A percentile compares a stretch with the other conserved stretches of the same genome.
Conservation (phyloP, 2,888 invertebrate species). For the Subacronicta megacephala region DNA sequence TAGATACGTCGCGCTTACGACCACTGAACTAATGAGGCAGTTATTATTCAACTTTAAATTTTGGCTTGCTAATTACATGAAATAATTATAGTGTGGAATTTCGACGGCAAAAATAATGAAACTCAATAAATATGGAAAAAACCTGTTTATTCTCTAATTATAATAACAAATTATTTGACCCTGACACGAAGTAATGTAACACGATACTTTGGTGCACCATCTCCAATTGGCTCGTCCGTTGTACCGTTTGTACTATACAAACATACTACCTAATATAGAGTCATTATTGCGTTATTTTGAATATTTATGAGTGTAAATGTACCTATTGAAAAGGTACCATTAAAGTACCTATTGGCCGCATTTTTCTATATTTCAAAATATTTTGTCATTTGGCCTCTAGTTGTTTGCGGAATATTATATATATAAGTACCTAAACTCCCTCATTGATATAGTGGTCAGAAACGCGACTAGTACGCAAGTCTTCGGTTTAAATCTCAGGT, state of each 20-base stretch:
- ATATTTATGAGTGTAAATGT: constrained; percentile 45
- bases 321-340: constrained; percentile 43
- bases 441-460: no score
- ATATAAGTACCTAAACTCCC: no score
- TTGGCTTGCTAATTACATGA: no score
- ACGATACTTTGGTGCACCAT: constrained; percentile 23
- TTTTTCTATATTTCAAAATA: constrained; percentile 52
- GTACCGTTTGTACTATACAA: constrained; percentile 34
- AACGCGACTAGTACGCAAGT: no score
- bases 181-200: constrained; percentile 42
- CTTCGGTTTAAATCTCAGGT: no score
- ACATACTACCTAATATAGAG: constrained; percentile 35
- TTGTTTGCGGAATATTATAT: constrained; percentile 38
- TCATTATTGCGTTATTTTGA: constrained; percentile 46
- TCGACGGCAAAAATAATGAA: constrained; percentile 7
- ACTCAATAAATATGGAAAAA: constrained; percentile 25
- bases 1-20: no score
- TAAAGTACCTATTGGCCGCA: constrained; percentile 45
- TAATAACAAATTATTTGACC: constrained; percentile 47
- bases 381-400: constrained; percentile 48
- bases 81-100: constrained; percentile 13
- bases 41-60: no score
- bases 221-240: constrained; percentile 13
- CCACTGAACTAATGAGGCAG: no score
- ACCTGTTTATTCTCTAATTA: constrained; percentile 35